Evolutionary conservation across 53 echinoderm and acorn worm species (phyloP).

Genomic region (Actinopyga echinites): DNA sequence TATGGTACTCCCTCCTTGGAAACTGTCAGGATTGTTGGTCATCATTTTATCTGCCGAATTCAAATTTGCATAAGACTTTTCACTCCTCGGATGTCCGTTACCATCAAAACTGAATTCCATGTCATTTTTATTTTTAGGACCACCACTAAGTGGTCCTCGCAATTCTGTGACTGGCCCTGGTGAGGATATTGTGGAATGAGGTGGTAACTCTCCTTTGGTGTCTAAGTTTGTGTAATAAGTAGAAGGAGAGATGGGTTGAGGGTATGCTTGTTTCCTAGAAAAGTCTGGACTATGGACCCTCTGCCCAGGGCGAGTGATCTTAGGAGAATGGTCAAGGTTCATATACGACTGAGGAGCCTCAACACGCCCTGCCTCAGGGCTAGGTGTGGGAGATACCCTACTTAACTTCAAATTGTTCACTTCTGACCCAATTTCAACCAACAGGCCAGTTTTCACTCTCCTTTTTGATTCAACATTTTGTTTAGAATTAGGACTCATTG

Average conservation of each 20-base stretch:
- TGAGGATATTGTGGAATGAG: slow-evolving; percentile 16
- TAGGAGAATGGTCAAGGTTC: slow-evolving; percentile 17
- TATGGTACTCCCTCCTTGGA: background rate
- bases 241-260: slow-evolving; percentile 29
- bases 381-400: background rate
- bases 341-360: slow-evolving; percentile 15
- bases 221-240: slow-evolving; percentile 95
- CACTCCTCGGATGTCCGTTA: slow-evolving; percentile 43
- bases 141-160: background rate
- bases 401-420: slow-evolving; percentile 1
- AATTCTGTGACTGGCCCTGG: background rate
- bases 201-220: slow-evolving; percentile 82
- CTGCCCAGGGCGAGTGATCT: background rate
- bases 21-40: background rate
- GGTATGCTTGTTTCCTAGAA: background rate
- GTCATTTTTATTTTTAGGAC: background rate
- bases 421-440: slow-evolving; percentile 28
- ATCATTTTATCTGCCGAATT: slow-evolving; percentile 61
- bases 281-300: slow-evolving; percentile 4
- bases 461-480: slow-evolving; percentile 9
- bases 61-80: slow-evolving; percentile 85
- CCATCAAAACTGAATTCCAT: slow-evolving; percentile 26
- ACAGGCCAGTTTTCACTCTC: slow-evolving; percentile 31
- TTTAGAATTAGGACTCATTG: background rate
- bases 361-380: background rate